Evolutionary conservation across 2,888 invertebrate species (phyloP).

Genomic region (Drosophila sordidula): DNA sequence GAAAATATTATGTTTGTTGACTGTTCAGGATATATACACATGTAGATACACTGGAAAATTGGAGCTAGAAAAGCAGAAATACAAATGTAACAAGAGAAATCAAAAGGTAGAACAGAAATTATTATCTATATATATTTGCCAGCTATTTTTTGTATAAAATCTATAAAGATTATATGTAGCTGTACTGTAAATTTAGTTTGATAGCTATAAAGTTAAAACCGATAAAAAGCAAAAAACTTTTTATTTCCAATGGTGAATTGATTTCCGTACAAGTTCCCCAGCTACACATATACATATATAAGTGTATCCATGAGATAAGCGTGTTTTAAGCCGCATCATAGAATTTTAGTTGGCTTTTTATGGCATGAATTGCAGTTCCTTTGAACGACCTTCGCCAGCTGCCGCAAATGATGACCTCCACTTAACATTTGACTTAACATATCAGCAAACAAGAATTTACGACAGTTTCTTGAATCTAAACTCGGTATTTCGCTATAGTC

Average conservation of each 20-base stretch:
- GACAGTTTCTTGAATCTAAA: conserved; percentile 19
- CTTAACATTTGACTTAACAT: conserved; percentile 8
- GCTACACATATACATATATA: not conserved
- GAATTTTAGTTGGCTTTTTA: not conserved
- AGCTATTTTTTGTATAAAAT: too few relatives aligned
- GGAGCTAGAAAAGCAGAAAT: too few relatives aligned
- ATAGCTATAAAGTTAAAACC: not conserved
- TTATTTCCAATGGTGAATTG: not conserved
- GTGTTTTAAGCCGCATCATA: not conserved
- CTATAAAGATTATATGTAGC: not conserved
- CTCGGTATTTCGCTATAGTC: conserved; percentile 1
- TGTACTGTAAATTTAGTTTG: not conserved
- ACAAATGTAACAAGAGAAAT: too few relatives aligned
- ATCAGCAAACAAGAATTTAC: conserved; percentile 15
- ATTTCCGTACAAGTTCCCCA: not conserved
- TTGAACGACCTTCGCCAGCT: not conserved
- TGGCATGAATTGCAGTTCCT: not conserved
- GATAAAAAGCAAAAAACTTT: too few relatives aligned
- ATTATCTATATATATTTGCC: too few relatives aligned
- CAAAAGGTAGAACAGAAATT: too few relatives aligned
- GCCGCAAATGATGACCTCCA: conserved; percentile 10
- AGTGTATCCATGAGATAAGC: not conserved
- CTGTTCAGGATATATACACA: too few relatives aligned
- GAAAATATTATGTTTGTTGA: too few relatives aligned
- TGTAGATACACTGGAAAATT: too few relatives aligned